These are phyloP conservation scores for Brienomyrus longianalis DNA, from an alignment of 2,113 vertebrate species.

Conservation along the genomic window DNA sequence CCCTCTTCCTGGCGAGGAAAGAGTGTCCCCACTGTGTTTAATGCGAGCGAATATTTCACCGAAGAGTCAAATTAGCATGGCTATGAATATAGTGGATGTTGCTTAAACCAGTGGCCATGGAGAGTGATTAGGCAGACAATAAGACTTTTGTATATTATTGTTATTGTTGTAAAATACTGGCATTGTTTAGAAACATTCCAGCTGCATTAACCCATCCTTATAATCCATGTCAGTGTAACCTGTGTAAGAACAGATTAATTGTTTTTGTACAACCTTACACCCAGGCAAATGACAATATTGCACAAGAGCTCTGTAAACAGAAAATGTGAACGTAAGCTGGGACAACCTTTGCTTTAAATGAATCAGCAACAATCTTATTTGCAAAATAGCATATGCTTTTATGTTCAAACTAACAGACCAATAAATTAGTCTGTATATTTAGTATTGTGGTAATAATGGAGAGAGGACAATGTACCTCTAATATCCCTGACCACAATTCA, in stretches of 20 bases:
- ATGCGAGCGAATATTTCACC: neutral
- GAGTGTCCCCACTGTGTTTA: neutral
- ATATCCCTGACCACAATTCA: neutral
- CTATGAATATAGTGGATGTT: neutral
- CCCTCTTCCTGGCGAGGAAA: slow-evolving; percentile 62
- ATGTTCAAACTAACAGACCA: neutral
- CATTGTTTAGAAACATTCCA: neutral
- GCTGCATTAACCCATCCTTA: neutral
- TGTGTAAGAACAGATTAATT: neutral
- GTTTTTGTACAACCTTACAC: neutral
- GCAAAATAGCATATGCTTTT: neutral
- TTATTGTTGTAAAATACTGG: neutral
- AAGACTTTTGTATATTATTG: neutral
- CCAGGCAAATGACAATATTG: neutral
- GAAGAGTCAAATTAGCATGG: neutral
- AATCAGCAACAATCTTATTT: neutral
- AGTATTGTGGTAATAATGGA: neutral
- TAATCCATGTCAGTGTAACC: neutral
- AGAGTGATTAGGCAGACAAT: neutral
- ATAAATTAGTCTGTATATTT: neutral
- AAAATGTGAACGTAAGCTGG: neutral
- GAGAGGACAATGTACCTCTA: neutral
- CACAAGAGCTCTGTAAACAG: neutral
- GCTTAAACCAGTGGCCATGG: neutral
- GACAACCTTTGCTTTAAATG: neutral